Evolutionary conservation across 1,140 invertebrate species (phyloP), one percentile per base, ranked within the genome.

Genomic region (Apis florea): DNA sequence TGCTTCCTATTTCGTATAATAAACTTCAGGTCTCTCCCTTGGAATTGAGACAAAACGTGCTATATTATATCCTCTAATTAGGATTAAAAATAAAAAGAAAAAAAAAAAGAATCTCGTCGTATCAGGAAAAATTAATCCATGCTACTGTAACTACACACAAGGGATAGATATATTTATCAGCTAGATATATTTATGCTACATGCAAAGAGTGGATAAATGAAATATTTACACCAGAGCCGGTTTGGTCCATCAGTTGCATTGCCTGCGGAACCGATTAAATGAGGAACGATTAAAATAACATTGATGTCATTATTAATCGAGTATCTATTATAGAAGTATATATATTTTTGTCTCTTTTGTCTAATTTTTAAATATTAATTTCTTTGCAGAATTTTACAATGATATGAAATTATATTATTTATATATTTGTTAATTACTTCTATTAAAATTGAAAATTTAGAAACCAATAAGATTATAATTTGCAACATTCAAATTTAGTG

Each of bases 191-290:
- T 21, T 49, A 73, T 59, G 67, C 31, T 72, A 79, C 58, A 84
- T 82, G 66, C 75, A 82, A 63, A 87, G 54, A 77, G 69, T 72
- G 74, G 73, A 85, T 84, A 74, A 64, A 47, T 85, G n/a, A 89
- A 77, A 96, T 97, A 97, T 96, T 97, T 97, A 97, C 96, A 96
- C 96, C 95, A 94, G 96, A 95, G 95, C 96, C 96, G 94, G 95
- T 96, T 95, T 96, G 96, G 95, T 97, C 97, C 97, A 97, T 97
- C 89, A 97, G 96, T 95, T 97, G 97, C 97, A 97, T 97, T 93
- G 97, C 97, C 97, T 97, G 94, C 92, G 89, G 91, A 83, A 81
- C 63, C 80, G 66, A 90, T 84, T 80, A 88, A 70, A 84, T 63
- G 85, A 75, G 77, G 21, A 81, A 78, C 80, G 24, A 79, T 85